Percentiles rank a stretch among this genome's conserved stretches.
These are phyloP conservation scores for Zaprionus capensis DNA, from an alignment of 1,140 invertebrate genomes.

Conservation along the genomic window DNA sequence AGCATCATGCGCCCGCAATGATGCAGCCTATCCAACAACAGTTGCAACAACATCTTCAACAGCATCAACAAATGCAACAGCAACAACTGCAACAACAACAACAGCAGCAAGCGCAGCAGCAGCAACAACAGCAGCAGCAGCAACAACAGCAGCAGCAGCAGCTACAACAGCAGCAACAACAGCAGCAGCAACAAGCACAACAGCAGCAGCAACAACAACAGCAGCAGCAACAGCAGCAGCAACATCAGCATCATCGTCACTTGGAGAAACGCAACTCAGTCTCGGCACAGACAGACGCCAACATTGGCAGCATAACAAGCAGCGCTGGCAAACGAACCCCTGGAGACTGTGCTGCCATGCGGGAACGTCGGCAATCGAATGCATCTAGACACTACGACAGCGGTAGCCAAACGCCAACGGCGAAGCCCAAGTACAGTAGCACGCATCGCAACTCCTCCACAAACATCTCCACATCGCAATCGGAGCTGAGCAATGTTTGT, in stretches of 20 bases:
- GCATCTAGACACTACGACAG: constrained; percentile 78
- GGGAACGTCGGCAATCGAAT: constrained; percentile 73
- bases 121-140: constrained; percentile 54
- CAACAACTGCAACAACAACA: constrained; percentile 68
- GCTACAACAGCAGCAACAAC: constrained; percentile 66
- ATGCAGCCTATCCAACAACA: constrained; percentile 81
- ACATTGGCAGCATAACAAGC: constrained; percentile 70
- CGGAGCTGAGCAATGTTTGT: constrained; percentile 80
- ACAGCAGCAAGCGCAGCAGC: constrained; percentile 61
- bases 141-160: constrained; percentile 57
- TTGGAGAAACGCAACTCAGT: constrained; percentile 79
- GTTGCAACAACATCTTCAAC: constrained; percentile 68
- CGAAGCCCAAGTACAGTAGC: constrained; percentile 74
- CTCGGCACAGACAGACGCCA: constrained; percentile 80
- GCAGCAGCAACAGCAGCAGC: constrained; percentile 62
- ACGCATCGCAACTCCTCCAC: constrained; percentile 78
- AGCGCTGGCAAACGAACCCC: constrained; percentile 53
- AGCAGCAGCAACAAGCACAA: constrained; percentile 61
- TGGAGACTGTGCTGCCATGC: constrained; percentile 61
- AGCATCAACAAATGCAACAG: constrained; percentile 74
- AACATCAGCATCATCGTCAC: constrained; percentile 67
- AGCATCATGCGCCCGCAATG: constrained; percentile 65
- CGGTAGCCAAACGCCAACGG: constrained; percentile 74
- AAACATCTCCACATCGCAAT: constrained; percentile 80
- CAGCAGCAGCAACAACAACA: constrained; percentile 48